phyloP scores from a whole-genome alignment of 2,888 invertebrate species.

The Thelaira solivaga region DNA sequence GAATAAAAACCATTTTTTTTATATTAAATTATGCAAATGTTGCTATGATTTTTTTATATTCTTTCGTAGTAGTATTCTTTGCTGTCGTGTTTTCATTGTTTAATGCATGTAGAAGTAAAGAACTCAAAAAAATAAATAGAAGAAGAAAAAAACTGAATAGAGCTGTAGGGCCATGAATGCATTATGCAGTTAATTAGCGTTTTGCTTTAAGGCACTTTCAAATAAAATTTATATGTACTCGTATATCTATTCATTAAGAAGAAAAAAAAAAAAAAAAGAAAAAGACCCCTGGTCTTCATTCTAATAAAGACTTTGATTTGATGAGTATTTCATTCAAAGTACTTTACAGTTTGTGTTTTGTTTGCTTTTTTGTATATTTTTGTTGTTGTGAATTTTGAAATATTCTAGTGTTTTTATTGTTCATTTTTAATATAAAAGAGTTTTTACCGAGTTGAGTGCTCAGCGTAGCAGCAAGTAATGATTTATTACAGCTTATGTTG shows the following conservation, averaged over 20 bases:
- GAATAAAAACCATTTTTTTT: background rate
- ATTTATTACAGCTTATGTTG: constrained; percentile 59
- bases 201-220: constrained; percentile 45
- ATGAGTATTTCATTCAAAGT: constrained; percentile 34
- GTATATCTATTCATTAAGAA: background rate
- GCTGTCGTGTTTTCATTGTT: constrained; percentile 25
- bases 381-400: constrained; percentile 25
- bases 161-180: constrained; percentile 48
- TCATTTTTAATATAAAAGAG: background rate
- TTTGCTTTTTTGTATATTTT: background rate
- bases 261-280: background rate
- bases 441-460: constrained; percentile 4
- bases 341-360: constrained; percentile 7
- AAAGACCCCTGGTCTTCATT: constrained; percentile 50
- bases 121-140: constrained; percentile 8
- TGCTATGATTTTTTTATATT: constrained; percentile 21
- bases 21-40: constrained; percentile 58
- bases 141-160: background rate
- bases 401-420: background rate
- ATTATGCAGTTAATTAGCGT: constrained; percentile 62
- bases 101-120: constrained; percentile 2
- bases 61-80: background rate
- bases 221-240: constrained; percentile 28
- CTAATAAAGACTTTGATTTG: constrained; percentile 58
- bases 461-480: constrained; percentile 42